Conservation (phyloP, 1,140 invertebrate species). For the Zaprionus tsacasi region DNA sequence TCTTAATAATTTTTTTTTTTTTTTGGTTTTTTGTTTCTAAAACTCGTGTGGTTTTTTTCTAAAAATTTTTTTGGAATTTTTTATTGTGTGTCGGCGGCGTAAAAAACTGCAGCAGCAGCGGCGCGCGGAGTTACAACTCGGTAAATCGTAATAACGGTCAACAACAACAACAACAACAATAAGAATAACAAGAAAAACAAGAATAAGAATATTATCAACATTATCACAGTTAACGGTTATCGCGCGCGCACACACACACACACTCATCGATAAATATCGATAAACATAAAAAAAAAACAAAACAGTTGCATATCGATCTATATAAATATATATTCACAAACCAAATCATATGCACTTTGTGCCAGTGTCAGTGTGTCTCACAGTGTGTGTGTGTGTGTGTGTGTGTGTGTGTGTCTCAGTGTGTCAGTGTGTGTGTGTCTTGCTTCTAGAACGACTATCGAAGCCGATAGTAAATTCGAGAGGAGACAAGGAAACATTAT, state of each 20-base stretch:
- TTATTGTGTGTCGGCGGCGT: background rate
- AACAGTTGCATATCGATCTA: background rate
- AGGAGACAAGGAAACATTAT: background rate
- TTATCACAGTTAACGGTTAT: background rate
- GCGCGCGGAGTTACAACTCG: background rate
- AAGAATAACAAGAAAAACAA: background rate
- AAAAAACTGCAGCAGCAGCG: background rate
- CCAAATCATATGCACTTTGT: conserved; percentile 16
- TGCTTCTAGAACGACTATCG: conserved; percentile 17
- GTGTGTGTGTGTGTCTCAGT: conserved; percentile 8
- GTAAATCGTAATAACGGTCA: conserved; percentile 4
- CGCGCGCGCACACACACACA: too few relatives aligned
- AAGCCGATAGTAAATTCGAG: conserved; percentile 3
- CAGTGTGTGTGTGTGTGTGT: background rate
- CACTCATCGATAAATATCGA: background rate
- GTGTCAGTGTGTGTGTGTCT: conserved; percentile 13
- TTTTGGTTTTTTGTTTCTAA: conserved; percentile 25
- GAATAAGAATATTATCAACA: background rate
- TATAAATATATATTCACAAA: background rate
- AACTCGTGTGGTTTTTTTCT: background rate
- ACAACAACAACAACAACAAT: background rate
- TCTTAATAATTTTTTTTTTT: conserved; percentile 7
- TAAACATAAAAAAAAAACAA: background rate
- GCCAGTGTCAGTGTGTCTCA: background rate
- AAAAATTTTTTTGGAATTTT: background rate